Conservation (phyloP, 2,113 vertebrate species). For the Seriola rivoliana region DNA sequence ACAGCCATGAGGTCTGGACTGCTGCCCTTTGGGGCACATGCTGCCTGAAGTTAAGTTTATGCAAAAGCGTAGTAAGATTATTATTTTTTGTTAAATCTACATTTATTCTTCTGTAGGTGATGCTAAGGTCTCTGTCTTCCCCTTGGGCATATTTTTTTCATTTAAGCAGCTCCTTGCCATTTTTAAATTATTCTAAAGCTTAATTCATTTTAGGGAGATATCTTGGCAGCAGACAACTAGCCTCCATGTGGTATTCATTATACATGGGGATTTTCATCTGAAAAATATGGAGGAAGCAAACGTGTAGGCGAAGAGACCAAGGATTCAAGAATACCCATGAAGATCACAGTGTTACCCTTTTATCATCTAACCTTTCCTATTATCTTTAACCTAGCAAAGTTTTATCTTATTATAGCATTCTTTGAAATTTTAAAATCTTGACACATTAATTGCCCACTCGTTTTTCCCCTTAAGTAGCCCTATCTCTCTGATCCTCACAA, state of each 20-base stretch:
- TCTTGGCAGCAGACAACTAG: slow-evolving; percentile 89
- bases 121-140: slow-evolving; percentile 63
- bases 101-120: slow-evolving; percentile 71
- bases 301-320: slow-evolving; percentile 49
- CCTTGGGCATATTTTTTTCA: slow-evolving; percentile 49
- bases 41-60: slow-evolving; percentile 65
- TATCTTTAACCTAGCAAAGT: slow-evolving; percentile 49
- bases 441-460: slow-evolving; percentile 50
- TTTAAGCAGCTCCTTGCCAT: slow-evolving; percentile 48
- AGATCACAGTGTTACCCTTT: slow-evolving; percentile 54
- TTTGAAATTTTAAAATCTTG: slow-evolving; percentile 34
- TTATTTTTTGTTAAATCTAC: slow-evolving; percentile 60
- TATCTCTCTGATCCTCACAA: slow-evolving; percentile 21
- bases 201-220: slow-evolving; percentile 86
- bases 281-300: slow-evolving; percentile 65
- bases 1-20: slow-evolving; percentile 41
- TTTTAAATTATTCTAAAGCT: slow-evolving; percentile 57
- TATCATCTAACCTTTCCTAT: slow-evolving; percentile 49
- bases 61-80: slow-evolving; percentile 57
- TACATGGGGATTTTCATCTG: slow-evolving; percentile 85
- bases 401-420: slow-evolving; percentile 38
- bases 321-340: slow-evolving; percentile 54
- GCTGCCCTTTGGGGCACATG: slow-evolving; percentile 32
- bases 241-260: slow-evolving; percentile 90
- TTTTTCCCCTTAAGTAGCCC: slow-evolving; percentile 23